A percentile compares a stretch with the other conserved stretches of the same genome.
phyloP scores from a whole-genome alignment of 2,113 vertebrate genomes.

The Mesembrinibis cayennensis region DNA sequence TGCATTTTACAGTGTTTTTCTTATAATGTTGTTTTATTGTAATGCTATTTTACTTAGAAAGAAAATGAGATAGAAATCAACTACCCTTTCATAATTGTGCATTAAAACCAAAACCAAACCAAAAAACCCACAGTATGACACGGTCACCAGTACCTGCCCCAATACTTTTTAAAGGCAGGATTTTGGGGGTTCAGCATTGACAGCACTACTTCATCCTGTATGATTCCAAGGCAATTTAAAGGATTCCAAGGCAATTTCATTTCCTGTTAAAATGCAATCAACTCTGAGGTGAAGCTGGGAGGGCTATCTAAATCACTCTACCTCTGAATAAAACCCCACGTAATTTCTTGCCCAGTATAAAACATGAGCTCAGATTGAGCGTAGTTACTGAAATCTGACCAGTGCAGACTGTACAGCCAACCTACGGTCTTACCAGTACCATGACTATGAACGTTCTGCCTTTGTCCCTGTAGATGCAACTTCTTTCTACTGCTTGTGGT shows the following conservation, averaged over 20 bases:
- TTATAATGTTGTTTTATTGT: neutral
- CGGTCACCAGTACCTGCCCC: fast-evolving
- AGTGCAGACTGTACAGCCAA: fast-evolving
- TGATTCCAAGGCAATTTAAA: neutral
- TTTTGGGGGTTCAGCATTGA: neutral
- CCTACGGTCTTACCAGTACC: neutral
- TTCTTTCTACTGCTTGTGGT: neutral
- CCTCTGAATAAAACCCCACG: neutral
- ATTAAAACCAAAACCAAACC: neutral
- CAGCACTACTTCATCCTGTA: neutral
- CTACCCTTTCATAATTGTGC: neutral
- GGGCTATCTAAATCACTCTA: neutral
- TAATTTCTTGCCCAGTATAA: neutral
- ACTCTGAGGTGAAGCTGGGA: neutral
- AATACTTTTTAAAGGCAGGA: neutral
- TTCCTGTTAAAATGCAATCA: neutral
- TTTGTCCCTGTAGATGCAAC: neutral
- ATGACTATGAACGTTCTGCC: neutral
- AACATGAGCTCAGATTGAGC: neutral
- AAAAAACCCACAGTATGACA: neutral
- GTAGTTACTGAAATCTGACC: neutral
- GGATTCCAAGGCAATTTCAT: neutral
- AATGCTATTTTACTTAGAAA: neutral
- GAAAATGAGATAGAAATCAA: neutral
- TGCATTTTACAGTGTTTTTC: neutral